These are phyloP conservation scores for Malachius bipustulatus DNA, from an alignment of 2,888 invertebrate species.

Conservation along the genomic window DNA sequence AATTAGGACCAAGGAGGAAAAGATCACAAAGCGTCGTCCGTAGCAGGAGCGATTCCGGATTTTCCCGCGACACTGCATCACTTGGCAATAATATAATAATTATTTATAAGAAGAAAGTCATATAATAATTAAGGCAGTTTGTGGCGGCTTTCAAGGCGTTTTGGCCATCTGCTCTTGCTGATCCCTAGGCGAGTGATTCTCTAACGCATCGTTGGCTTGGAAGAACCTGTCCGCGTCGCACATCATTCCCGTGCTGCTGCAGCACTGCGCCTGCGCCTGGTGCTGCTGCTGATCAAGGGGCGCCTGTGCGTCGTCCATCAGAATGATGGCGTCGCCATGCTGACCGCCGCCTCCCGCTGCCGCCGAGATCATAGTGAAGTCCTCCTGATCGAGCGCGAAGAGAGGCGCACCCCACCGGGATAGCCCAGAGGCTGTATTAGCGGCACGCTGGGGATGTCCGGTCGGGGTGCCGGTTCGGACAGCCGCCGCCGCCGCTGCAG, in stretches of 20 bases:
- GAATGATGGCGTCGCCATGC: slow-evolving; percentile 60
- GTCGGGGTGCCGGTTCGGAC: slow-evolving; percentile 55
- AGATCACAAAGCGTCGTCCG: no score
- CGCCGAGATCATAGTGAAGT: slow-evolving; percentile 86
- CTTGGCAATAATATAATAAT: no score
- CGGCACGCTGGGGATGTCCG: slow-evolving; percentile 55
- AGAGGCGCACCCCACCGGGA: slow-evolving; percentile 76
- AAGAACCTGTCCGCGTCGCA: slow-evolving; percentile 50
- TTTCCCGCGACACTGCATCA: no score
- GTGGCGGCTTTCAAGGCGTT: slow-evolving; percentile 28
- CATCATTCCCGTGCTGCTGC: slow-evolving; percentile 34
- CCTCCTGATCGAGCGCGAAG: slow-evolving; percentile 80
- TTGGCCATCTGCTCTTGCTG: slow-evolving; percentile 28
- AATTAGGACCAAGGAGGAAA: no score
- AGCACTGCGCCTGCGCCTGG: slow-evolving; percentile 32
- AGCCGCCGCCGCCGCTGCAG: no score
- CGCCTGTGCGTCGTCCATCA: slow-evolving; percentile 59
- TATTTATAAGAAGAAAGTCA: no score
- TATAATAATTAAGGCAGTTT: slow-evolving; percentile 2
- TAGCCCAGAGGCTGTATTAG: no score
- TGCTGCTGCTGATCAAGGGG: slow-evolving; percentile 24
- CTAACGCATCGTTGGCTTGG: slow-evolving; percentile 48
- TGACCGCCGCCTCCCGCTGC: slow-evolving; percentile 46
- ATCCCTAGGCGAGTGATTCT: slow-evolving; percentile 32
- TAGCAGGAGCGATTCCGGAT: no score